Percentiles rank a stretch among this genome's conserved stretches.
Evolutionary conservation across 2,888 invertebrate species (phyloP).

Genomic region (Aporophyla nigra): DNA sequence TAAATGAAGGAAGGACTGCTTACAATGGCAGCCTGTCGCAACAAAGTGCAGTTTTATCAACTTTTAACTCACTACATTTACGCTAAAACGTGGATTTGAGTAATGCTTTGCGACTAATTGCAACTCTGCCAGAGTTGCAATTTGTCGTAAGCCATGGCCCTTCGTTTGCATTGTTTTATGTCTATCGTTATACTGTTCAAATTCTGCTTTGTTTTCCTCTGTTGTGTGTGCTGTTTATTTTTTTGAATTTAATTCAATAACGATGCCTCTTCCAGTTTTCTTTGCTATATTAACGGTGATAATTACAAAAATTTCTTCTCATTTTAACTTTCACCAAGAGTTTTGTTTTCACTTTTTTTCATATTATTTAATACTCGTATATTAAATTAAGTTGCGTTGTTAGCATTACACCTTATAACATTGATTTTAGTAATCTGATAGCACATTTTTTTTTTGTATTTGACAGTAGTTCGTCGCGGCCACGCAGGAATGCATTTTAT

Average conservation of each 20-base stretch:
- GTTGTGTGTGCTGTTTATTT: slow-evolving; percentile 1
- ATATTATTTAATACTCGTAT: background rate
- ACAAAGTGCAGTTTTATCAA: slow-evolving; percentile 46
- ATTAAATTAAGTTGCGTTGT: too few species aligned
- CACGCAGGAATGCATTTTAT: too few species aligned
- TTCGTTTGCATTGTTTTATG: slow-evolving; percentile 38
- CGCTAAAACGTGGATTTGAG: slow-evolving; percentile 22
- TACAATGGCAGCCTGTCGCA: slow-evolving; percentile 3
- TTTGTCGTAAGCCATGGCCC: slow-evolving; percentile 3
- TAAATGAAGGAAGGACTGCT: background rate
- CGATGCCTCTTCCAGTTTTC: too few species aligned
- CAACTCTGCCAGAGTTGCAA: slow-evolving; percentile 16
- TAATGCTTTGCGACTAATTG: slow-evolving; percentile 54
- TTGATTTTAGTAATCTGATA: too few species aligned
- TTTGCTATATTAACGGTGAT: background rate
- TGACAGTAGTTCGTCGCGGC: too few species aligned
- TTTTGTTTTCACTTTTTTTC: background rate
- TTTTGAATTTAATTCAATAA: background rate
- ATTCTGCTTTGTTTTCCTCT: slow-evolving; percentile 15
- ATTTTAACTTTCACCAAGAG: background rate
- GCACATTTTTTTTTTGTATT: too few species aligned
- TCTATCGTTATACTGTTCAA: slow-evolving; percentile 23
- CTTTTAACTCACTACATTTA: slow-evolving; percentile 42
- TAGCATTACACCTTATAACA: background rate
- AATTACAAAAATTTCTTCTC: background rate